phyloP scores from a whole-genome alignment of 2,888 invertebrate genomes.

The Stenotaenia linearis region DNA sequence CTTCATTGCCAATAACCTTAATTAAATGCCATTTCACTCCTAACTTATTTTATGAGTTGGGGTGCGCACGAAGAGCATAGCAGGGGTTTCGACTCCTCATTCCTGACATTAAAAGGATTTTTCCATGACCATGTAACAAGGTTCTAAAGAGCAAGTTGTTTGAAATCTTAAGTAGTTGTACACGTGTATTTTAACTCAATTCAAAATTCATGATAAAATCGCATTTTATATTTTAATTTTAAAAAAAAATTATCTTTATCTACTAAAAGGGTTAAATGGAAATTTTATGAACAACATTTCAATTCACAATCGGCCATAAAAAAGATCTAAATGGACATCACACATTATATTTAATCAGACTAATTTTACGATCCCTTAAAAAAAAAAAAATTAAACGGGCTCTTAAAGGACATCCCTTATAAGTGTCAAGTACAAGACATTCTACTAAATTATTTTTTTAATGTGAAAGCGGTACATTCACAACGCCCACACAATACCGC shows the following conservation, averaged over 20 bases:
- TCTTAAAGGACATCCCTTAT: too few species aligned
- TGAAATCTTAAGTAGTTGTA: too few species aligned
- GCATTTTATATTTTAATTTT: too few species aligned
- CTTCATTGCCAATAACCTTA: slow-evolving; percentile 23
- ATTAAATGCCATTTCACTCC: slow-evolving; percentile 20
- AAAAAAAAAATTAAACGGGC: too few species aligned
- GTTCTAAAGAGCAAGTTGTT: background rate
- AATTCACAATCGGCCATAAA: background rate
- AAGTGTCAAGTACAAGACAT: too few species aligned
- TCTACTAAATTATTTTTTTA: background rate
- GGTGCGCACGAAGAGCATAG: slow-evolving; percentile 6
- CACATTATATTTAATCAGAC: background rate
- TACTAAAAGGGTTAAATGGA: too few species aligned
- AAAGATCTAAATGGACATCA: background rate
- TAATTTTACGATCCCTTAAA: background rate
- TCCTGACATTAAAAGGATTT: slow-evolving; percentile 16
- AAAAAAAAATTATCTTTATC: too few species aligned
- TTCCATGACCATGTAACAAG: slow-evolving; percentile 14
- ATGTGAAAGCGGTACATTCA: background rate
- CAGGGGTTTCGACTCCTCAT: slow-evolving; percentile 1
- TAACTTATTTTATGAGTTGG: background rate
- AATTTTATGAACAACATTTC: slow-evolving; percentile 8
- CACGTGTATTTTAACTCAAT: too few species aligned
- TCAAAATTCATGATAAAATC: background rate
- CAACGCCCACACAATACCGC: background rate